These are phyloP conservation scores for Fistularia tabacaria DNA, from an alignment of 2,797 vertebrate genomes.

Conservation along the genomic window DNA sequence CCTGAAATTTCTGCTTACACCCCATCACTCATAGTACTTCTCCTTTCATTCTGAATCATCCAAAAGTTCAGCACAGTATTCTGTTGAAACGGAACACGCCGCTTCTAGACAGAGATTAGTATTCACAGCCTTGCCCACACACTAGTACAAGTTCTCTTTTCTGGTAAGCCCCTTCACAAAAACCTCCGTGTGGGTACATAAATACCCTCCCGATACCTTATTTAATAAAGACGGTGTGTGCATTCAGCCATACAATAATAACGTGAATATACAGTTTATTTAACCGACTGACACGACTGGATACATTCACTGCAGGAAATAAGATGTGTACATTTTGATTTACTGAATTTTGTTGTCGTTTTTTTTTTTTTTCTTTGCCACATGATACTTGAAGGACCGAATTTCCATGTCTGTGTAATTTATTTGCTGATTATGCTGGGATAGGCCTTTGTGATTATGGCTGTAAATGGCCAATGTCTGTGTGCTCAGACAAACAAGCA, in stretches of 20 bases:
- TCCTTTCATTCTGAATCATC: conserved; percentile 33
- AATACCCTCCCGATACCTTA: conserved; percentile 26
- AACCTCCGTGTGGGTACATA: conserved; percentile 22
- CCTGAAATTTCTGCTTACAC: conserved; percentile 35
- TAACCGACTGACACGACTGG: conserved; percentile 14
- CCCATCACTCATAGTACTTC: conserved; percentile 29
- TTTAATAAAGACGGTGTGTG: conserved; percentile 31
- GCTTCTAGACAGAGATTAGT: conserved; percentile 1
- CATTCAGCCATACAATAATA: conserved; percentile 33
- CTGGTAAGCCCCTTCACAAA: conserved; percentile 21
- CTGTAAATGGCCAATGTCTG: too few species aligned
- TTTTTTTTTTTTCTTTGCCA: not conserved
- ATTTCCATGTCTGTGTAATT: too few species aligned
- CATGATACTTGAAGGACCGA: too few species aligned
- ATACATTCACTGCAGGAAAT: too few species aligned
- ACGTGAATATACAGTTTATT: conserved; percentile 37
- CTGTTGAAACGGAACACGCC: too few species aligned
- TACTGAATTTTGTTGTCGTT: too few species aligned
- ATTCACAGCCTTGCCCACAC: conserved; percentile 23
- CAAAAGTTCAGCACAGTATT: conserved; percentile 9
- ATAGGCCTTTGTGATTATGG: not conserved
- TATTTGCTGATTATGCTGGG: conserved; percentile 1
- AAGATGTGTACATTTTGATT: too few species aligned
- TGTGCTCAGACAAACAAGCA: too few species aligned
- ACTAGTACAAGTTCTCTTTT: conserved; percentile 20